Percentiles rank a stretch among this genome's conserved stretches.
phyloP scores from a whole-genome alignment of 2,113 vertebrate genomes.

The Monarcha castaneiventris region DNA sequence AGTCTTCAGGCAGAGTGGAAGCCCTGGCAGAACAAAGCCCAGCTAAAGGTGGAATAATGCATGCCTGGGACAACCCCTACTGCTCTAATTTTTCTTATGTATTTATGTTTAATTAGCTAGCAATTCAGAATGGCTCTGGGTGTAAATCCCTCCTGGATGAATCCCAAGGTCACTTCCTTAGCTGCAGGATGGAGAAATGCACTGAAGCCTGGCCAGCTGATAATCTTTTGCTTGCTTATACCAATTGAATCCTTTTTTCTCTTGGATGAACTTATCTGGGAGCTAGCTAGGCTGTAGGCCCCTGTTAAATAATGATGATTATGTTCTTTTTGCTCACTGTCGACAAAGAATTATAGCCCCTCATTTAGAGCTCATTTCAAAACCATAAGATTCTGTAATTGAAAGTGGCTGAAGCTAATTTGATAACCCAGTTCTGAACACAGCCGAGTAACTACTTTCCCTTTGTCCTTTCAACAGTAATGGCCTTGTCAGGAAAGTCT shows the following conservation, averaged over 20 bases:
- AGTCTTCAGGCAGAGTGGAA: not conserved
- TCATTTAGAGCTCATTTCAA: constrained; percentile 67
- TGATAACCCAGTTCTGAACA: constrained; percentile 66
- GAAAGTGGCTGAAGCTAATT: constrained; percentile 70
- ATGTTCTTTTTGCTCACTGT: constrained; percentile 64
- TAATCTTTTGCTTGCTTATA: constrained; percentile 21
- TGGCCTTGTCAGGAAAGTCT: constrained; percentile 58
- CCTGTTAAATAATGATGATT: constrained; percentile 65
- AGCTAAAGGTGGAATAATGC: not conserved
- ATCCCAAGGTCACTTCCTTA: constrained; percentile 35
- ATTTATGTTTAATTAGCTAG: constrained; percentile 30
- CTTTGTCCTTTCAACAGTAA: constrained; percentile 66
- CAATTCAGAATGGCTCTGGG: not conserved
- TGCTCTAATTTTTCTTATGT: not conserved
- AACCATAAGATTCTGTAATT: constrained; percentile 69
- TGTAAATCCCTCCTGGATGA: constrained; percentile 9
- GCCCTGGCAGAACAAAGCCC: not conserved
- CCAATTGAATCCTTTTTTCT: constrained; percentile 32
- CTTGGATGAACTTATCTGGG: not conserved
- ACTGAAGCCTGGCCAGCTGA: constrained; percentile 4
- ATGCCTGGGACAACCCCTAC: not conserved
- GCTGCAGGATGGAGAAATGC: not conserved
- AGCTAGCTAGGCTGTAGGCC: constrained; percentile 38
- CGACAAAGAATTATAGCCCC: constrained; percentile 63
- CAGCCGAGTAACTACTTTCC: constrained; percentile 46